phyloP scores from a whole-genome alignment of 2,888 invertebrate species.

The Pteria penguin region DNA sequence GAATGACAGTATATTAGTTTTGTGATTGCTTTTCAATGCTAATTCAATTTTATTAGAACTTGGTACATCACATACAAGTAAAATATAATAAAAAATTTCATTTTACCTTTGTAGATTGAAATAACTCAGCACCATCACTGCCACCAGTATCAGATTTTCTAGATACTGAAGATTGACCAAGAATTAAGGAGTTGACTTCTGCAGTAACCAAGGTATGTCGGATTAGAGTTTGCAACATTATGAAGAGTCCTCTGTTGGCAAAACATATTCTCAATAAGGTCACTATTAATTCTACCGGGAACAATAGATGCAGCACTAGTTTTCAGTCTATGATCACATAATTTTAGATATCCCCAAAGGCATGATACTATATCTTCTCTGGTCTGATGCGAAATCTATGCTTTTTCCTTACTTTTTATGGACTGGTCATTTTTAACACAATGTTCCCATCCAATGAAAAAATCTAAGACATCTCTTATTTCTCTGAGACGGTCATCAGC shows the following conservation, averaged over 20 bases:
- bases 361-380: conserved; percentile 1
- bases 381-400: background rate
- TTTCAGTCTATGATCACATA: conserved; percentile 19
- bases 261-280: conserved; percentile 28
- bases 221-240: conserved; percentile 31
- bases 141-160: conserved; percentile 23
- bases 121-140: no score
- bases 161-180: conserved; percentile 22
- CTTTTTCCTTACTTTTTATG: conserved; percentile 5
- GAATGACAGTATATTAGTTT: no score
- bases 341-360: conserved; percentile 11
- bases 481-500: background rate
- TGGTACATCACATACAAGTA: no score
- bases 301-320: conserved; percentile 9
- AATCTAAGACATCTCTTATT: background rate
- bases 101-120: no score
- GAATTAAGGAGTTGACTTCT: conserved; percentile 22
- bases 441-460: background rate
- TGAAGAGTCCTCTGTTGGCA: conserved; percentile 30
- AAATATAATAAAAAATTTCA: no score
- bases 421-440: background rate
- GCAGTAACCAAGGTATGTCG: conserved; percentile 27
- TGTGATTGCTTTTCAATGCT: no score
- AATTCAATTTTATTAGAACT: no score
- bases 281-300: conserved; percentile 30